These are phyloP conservation scores for Diorhabda sublineata DNA, from an alignment of 1,140 invertebrate species.

Conservation along the genomic window DNA sequence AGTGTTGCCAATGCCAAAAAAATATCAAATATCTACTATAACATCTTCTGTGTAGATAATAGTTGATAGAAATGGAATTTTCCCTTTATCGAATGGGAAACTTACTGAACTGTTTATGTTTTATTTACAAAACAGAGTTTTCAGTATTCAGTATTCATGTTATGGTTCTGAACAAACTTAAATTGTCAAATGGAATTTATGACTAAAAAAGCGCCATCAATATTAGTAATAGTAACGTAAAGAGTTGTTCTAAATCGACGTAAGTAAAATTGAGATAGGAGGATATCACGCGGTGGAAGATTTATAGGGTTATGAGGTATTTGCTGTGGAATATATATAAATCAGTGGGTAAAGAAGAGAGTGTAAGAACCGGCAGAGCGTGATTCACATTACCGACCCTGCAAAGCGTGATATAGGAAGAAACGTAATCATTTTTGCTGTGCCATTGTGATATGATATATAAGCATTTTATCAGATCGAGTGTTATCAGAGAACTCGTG, in stretches of 20 bases:
- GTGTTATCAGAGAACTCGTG: slow-evolving; percentile 38
- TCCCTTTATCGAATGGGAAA: too few species aligned
- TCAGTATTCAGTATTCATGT: too few species aligned
- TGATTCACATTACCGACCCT: slow-evolving; percentile 42
- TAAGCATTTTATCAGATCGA: slow-evolving; percentile 37
- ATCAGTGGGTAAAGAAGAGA: slow-evolving; percentile 37
- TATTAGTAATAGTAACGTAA: too few species aligned
- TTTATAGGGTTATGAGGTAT: slow-evolving; percentile 27
- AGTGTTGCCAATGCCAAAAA: too few species aligned
- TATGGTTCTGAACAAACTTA: too few species aligned
- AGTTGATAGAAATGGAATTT: too few species aligned
- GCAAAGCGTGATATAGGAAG: slow-evolving; percentile 41
- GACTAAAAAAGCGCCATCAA: too few species aligned
- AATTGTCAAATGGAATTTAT: too few species aligned
- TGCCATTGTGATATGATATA: slow-evolving; percentile 44
- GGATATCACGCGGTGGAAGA: slow-evolving; percentile 18
- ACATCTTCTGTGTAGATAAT: too few species aligned
- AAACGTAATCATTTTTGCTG: slow-evolving; percentile 45
- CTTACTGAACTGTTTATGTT: too few species aligned
- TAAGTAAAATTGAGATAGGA: slow-evolving; percentile 3
- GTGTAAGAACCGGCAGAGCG: slow-evolving; percentile 42
- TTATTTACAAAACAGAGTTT: too few species aligned
- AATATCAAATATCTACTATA: too few species aligned
- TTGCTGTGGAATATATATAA: slow-evolving; percentile 37
- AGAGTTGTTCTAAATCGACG: neutral